These are phyloP conservation scores for Axis porcinus DNA, from an alignment of 2,113 vertebrate genomes.

Conservation along the genomic window DNA sequence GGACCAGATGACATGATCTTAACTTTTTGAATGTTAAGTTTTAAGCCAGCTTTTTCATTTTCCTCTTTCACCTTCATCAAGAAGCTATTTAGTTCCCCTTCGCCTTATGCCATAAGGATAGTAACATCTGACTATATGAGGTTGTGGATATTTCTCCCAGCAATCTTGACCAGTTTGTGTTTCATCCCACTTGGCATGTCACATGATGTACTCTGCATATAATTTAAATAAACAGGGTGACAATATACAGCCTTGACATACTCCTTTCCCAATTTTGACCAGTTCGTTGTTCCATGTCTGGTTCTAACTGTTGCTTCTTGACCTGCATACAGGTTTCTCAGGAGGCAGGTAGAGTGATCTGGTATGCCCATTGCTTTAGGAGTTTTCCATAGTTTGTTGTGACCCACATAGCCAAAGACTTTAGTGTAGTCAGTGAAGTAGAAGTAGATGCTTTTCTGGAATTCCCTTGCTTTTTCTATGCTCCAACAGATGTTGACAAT, in stretches of 20 bases:
- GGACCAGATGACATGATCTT: neutral
- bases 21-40: neutral
- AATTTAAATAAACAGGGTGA: neutral
- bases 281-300: fast-evolving
- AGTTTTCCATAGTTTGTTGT: neutral
- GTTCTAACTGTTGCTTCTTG: neutral
- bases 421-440: neutral
- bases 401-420: neutral
- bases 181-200: neutral
- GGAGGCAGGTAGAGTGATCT: neutral
- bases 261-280: neutral
- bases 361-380: neutral
- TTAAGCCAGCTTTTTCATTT: neutral
- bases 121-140: neutral
- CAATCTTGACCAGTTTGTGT: neutral
- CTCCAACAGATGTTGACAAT: neutral
- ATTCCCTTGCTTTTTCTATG: neutral
- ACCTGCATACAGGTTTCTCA: neutral
- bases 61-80: neutral
- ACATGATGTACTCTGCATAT: neutral
- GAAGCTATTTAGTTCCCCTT: neutral
- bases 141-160: neutral
- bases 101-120: neutral
- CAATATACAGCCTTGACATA: neutral
- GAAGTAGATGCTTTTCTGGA: neutral